These are phyloP conservation scores for Myrmecobius fasciatus DNA, from an alignment of 2,113 vertebrate species.

Conservation along the genomic window DNA sequence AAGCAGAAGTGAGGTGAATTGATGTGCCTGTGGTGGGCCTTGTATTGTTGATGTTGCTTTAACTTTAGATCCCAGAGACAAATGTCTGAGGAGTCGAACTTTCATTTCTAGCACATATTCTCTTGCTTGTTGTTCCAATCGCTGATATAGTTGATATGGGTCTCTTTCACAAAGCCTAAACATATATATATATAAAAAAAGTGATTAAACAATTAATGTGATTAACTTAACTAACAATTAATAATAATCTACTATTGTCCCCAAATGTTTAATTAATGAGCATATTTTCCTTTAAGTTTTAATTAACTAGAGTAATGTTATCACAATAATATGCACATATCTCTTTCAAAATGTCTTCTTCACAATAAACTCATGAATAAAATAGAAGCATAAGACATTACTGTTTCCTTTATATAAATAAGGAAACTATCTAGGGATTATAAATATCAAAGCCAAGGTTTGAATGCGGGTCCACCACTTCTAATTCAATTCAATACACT, in stretches of 20 bases:
- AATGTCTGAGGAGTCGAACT: slow-evolving; percentile 93
- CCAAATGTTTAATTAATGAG: background rate
- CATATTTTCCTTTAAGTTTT: background rate
- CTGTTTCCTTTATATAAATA: background rate
- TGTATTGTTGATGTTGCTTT: slow-evolving; percentile 83
- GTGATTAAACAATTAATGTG: background rate
- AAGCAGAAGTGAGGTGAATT: slow-evolving; percentile 95
- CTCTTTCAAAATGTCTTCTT: background rate
- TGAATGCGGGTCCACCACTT: background rate
- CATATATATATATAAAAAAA: background rate
- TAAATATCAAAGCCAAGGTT: background rate
- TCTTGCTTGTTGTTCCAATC: slow-evolving; percentile 95
- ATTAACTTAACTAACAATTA: background rate
- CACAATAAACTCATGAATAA: background rate
- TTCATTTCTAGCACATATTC: slow-evolving; percentile 98
- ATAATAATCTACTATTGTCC: background rate
- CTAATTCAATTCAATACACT: background rate
- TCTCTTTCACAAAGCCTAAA: slow-evolving; percentile 95
- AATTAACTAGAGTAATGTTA: background rate
- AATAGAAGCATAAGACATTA: background rate
- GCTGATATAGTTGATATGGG: slow-evolving; percentile 97
- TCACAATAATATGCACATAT: background rate
- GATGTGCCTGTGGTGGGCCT: slow-evolving; percentile 95
- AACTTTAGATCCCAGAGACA: slow-evolving; percentile 90
- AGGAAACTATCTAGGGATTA: background rate